phyloP scores from a whole-genome alignment of 2,113 vertebrate species.

The Embiotoca jacksoni region DNA sequence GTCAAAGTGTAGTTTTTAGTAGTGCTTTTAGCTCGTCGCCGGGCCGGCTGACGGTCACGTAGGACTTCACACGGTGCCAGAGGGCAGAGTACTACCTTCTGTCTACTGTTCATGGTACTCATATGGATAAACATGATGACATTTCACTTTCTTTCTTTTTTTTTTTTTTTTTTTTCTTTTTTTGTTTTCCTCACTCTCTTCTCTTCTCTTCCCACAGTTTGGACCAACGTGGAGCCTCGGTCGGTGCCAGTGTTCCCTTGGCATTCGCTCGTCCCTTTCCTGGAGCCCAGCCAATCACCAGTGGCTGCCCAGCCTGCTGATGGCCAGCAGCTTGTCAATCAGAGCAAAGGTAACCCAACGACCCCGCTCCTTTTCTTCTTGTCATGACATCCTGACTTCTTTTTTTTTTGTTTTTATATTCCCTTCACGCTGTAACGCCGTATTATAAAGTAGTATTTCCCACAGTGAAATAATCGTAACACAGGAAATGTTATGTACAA shows the following conservation, averaged over 20 bases:
- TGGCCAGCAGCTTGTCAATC: constrained; percentile 89
- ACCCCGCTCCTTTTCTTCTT: constrained; percentile 1
- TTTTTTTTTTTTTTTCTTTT: background rate
- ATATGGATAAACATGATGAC: constrained; percentile 54
- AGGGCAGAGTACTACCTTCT: constrained; percentile 42
- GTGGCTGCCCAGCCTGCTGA: constrained; percentile 88
- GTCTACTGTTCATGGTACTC: constrained; percentile 29
- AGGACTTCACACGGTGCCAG: constrained; percentile 39
- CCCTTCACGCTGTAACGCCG: no score
- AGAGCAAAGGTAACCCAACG: constrained; percentile 87
- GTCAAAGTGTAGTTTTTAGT: constrained; percentile 49
- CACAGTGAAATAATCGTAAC: constrained; percentile 32
- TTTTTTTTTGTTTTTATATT: no score
- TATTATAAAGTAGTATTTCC: background rate
- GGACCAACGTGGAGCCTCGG: constrained; percentile 95
- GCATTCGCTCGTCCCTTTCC: constrained; percentile 94
- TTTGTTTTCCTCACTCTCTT: constrained; percentile 26
- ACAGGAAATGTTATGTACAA: constrained; percentile 33
- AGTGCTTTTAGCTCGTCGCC: constrained; percentile 11
- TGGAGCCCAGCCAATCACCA: constrained; percentile 93
- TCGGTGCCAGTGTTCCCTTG: constrained; percentile 95
- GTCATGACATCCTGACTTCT: background rate
- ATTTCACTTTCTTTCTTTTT: constrained; percentile 44
- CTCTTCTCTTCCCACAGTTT: constrained; percentile 83
- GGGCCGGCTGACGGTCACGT: constrained; percentile 28